Percentiles rank a stretch among this genome's conserved stretches.
Conservation (phyloP, 2,113 vertebrate genomes). For the Raja brachyura region DNA sequence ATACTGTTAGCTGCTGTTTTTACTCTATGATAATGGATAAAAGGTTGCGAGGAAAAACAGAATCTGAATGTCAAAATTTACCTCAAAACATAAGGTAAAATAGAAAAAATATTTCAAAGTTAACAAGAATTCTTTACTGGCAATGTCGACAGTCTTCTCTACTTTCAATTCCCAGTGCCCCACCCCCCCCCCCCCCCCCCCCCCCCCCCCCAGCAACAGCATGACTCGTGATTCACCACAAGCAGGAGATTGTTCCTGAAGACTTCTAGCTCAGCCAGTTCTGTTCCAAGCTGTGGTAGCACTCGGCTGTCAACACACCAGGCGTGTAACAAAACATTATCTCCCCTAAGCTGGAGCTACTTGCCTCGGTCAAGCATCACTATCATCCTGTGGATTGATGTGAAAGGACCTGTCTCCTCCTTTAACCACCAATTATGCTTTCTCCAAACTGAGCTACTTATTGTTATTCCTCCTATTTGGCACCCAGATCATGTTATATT, state of each 20-base stretch:
- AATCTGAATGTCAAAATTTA: not conserved
- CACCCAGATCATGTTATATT: not conserved
- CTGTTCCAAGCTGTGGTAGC: not conserved
- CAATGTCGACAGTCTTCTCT: not conserved
- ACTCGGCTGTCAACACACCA: not conserved
- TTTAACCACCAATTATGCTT: not conserved
- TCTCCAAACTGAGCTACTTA: not conserved
- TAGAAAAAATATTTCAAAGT: not conserved
- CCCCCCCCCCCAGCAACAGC: not conserved
- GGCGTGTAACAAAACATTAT: not conserved
- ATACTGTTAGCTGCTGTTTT: not conserved
- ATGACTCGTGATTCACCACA: not conserved
- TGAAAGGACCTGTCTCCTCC: constrained; percentile 13
- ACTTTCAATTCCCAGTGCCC: not conserved
- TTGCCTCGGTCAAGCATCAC: not conserved
- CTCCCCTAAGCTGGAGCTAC: not conserved
- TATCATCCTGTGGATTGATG: not conserved
- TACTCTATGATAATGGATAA: not conserved
- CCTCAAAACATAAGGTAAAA: not conserved
- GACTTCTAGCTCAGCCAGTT: not conserved
- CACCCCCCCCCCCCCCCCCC: not conserved
- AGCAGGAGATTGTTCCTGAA: not conserved
- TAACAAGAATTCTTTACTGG: not conserved
- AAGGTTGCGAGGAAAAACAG: not conserved
- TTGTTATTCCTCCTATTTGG: constrained; percentile 19